phyloP scores from a whole-genome alignment of 2,888 invertebrate genomes.

The Drosophila mulleri region DNA sequence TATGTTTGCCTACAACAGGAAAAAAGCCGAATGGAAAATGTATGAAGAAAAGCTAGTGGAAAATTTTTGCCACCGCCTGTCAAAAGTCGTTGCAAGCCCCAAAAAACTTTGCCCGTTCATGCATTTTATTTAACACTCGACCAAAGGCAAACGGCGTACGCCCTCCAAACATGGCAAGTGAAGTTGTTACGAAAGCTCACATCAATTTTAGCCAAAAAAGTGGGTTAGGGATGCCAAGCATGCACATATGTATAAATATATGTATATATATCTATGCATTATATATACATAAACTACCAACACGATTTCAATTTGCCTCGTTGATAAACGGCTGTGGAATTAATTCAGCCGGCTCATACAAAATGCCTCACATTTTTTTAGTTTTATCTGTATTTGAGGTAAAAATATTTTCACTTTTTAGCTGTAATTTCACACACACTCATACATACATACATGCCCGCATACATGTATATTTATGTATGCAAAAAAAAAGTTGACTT shows the following conservation, averaged over 20 bases:
- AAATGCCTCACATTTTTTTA: constrained; percentile 53
- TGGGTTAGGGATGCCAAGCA: constrained; percentile 65
- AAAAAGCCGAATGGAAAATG: background rate
- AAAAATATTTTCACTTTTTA: constrained; percentile 67
- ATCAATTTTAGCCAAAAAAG: constrained; percentile 55
- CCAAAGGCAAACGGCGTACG: constrained; percentile 9
- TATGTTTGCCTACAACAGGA: constrained; percentile 39
- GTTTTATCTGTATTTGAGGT: constrained; percentile 43
- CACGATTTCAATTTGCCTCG: constrained; percentile 76
- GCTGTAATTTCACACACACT: constrained; percentile 48
- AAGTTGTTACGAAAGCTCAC: constrained; percentile 49
- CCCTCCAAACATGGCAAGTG: constrained; percentile 22
- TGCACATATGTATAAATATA: constrained; percentile 14
- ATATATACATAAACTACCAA: constrained; percentile 13
- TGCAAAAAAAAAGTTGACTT: constrained; percentile 69
- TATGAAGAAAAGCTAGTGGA: constrained; percentile 20
- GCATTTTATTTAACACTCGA: constrained; percentile 50
- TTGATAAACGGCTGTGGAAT: constrained; percentile 75
- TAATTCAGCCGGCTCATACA: constrained; percentile 63
- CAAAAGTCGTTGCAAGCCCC: constrained; percentile 39
- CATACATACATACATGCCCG: background rate
- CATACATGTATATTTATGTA: constrained; percentile 57
- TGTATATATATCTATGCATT: background rate
- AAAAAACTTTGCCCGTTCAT: constrained; percentile 24
- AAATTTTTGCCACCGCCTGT: constrained; percentile 47